phyloP scores from a whole-genome alignment of 2,113 vertebrate species.

The Rhombomys opimus region DNA sequence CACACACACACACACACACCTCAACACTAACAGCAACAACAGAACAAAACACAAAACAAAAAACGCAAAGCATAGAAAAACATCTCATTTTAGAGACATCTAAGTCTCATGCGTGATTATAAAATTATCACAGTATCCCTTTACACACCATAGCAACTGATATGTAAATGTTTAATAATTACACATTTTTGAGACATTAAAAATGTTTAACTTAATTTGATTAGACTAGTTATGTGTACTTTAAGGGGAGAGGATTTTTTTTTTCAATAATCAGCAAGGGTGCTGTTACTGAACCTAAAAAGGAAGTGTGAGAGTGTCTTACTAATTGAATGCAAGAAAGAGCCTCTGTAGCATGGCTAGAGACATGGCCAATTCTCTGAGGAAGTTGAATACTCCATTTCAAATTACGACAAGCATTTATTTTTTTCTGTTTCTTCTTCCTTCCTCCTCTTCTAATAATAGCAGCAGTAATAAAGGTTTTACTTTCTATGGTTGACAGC shows the following conservation, averaged over 20 bases:
- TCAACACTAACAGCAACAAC: too few relatives aligned
- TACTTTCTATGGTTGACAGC: neutral
- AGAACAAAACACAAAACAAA: too few relatives aligned
- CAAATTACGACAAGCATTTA: neutral
- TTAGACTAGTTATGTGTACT: neutral
- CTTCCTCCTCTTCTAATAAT: neutral
- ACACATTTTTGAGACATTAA: neutral
- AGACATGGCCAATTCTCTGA: neutral
- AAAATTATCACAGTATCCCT: neutral
- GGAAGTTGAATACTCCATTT: neutral
- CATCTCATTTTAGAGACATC: neutral
- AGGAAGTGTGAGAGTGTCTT: neutral
- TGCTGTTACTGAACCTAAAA: slow-evolving; percentile 1
- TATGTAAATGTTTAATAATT: neutral
- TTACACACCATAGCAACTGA: neutral
- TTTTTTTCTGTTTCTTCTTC: neutral
- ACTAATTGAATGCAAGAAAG: neutral
- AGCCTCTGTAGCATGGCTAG: neutral
- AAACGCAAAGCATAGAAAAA: too few relatives aligned
- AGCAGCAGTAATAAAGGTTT: neutral
- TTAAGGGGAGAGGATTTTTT: neutral
- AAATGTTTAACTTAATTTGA: slow-evolving; percentile 28
- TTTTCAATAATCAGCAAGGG: neutral
- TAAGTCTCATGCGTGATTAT: neutral
- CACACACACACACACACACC: too few relatives aligned